Conservation (phyloP, 1,140 invertebrate genomes). For the Hyphantria cunea region DNA sequence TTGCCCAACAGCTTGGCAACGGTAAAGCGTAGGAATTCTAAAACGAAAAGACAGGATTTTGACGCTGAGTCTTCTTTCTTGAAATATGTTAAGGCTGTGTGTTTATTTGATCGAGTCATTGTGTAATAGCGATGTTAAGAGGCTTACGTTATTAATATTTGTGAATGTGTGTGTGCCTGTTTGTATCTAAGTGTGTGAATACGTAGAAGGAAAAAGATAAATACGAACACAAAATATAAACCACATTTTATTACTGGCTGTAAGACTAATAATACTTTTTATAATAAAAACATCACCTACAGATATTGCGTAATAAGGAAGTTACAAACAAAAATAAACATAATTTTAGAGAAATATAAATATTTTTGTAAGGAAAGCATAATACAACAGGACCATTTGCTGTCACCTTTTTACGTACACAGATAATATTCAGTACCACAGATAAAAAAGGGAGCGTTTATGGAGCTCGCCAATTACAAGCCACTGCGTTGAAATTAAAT, state of each 20-base stretch:
- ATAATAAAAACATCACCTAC: no score
- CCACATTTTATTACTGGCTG: no score
- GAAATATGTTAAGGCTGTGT: neutral
- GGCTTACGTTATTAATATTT: no score
- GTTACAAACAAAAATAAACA: no score
- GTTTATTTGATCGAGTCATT: constrained; percentile 7
- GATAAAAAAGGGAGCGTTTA: constrained; percentile 36
- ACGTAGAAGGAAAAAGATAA: no score
- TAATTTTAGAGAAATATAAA: no score
- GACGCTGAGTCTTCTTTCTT: constrained; percentile 3
- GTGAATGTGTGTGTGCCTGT: no score
- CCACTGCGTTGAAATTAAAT: constrained; percentile 46
- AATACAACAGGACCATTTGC: constrained; percentile 2
- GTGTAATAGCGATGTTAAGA: constrained; percentile 4
- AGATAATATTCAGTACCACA: constrained; percentile 30
- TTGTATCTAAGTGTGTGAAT: no score
- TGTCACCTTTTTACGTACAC: constrained; percentile 25
- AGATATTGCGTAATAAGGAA: no score
- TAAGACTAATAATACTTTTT: no score
- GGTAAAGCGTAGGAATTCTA: constrained; percentile 82
- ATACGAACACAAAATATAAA: no score
- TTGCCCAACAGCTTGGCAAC: constrained; percentile 79
- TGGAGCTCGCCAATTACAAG: constrained; percentile 42
- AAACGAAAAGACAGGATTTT: constrained; percentile 43
- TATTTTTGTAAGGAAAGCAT: constrained; percentile 9